A percentile compares a stretch with the other conserved stretches of the same genome.
Conservation (phyloP, 2,797 vertebrate species). For the Salarias fasciatus region DNA sequence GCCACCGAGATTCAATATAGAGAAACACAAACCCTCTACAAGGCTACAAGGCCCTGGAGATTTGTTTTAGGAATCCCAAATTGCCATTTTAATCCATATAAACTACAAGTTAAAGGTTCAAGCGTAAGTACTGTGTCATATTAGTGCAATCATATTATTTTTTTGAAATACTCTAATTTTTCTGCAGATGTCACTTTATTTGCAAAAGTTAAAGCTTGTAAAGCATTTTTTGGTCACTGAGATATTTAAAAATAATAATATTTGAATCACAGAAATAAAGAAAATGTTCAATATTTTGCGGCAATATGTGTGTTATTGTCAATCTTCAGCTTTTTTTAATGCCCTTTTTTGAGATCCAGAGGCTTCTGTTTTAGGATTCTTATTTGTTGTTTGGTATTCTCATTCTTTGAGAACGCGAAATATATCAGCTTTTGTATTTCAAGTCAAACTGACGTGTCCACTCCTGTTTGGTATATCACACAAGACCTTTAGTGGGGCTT, state of each 20-base stretch:
- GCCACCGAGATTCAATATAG: constrained; percentile 9
- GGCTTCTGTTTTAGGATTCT: too few relatives aligned
- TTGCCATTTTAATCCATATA: constrained; percentile 3
- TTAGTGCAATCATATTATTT: neutral
- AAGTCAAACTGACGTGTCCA: constrained; percentile 42
- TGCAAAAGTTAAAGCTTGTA: constrained; percentile 25
- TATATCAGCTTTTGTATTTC: neutral
- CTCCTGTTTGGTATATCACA: constrained; percentile 48
- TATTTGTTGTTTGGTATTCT: too few relatives aligned
- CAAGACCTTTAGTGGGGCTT: constrained; percentile 50
- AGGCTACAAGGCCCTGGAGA: constrained; percentile 38
- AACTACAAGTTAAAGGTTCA: neutral
- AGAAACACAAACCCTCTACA: constrained; percentile 19
- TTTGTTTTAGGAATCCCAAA: constrained; percentile 19
- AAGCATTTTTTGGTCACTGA: neutral
- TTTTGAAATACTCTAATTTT: neutral
- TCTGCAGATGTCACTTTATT: neutral
- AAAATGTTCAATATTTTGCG: too few relatives aligned
- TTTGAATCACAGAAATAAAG: neutral
- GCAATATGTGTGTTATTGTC: too few relatives aligned
- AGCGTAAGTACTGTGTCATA: neutral
- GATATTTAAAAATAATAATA: neutral
- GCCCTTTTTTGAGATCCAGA: neutral
- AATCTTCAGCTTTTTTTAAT: neutral
- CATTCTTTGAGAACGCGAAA: neutral